These are phyloP conservation scores for Cylloceria caligata DNA, from an alignment of 2,888 invertebrate genomes.

Conservation along the genomic window DNA sequence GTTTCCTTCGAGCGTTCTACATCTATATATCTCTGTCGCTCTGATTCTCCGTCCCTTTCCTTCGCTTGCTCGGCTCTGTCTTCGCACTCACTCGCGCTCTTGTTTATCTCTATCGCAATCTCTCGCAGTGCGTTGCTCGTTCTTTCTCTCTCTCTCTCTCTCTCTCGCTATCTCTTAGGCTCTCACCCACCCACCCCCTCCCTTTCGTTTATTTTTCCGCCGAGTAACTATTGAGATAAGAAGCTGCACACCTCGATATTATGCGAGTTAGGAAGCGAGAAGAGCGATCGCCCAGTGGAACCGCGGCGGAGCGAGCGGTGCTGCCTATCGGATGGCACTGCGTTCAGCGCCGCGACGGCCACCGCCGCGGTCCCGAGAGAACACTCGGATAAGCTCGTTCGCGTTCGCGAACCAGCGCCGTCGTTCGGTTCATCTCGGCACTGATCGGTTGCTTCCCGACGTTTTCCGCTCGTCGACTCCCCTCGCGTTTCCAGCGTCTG, in stretches of 20 bases:
- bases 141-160: conserved; percentile 29
- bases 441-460: background rate
- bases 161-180: conserved; percentile 34
- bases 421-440: conserved; percentile 72
- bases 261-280: conserved; percentile 63
- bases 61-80: background rate
- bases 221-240: conserved; percentile 52
- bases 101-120: conserved; percentile 59
- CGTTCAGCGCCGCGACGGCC: conserved; percentile 79
- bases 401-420: conserved; percentile 66
- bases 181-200: conserved; percentile 27
- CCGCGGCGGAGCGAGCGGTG: conserved; percentile 78
- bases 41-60: conserved; percentile 22
- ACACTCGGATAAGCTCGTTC: conserved; percentile 70
- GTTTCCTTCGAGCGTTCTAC: background rate
- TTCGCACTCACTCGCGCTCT: conserved; percentile 61
- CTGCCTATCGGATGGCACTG: conserved; percentile 81
- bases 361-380: conserved; percentile 63
- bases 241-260: conserved; percentile 63
- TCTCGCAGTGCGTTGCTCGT: conserved; percentile 36
- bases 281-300: conserved; percentile 68
- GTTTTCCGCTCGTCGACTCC: background rate
- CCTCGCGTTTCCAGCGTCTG: background rate
- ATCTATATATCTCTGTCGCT: background rate
- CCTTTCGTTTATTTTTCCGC: background rate